These are phyloP conservation scores for Cataglyphis livida DNA, from an alignment of 2,888 invertebrate species.

Conservation along the genomic window DNA sequence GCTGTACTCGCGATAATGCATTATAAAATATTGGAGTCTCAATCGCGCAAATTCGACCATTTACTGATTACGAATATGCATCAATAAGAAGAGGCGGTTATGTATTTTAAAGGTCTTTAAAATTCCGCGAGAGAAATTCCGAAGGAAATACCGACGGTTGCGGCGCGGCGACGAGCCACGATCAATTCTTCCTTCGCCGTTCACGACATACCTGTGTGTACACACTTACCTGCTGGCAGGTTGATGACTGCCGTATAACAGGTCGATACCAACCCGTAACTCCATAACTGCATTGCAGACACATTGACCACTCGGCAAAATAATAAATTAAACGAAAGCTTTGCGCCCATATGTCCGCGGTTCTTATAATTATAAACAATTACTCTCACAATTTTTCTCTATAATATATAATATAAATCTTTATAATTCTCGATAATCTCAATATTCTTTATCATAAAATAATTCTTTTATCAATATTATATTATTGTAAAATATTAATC, in stretches of 20 bases:
- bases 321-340: slow-evolving; percentile 66
- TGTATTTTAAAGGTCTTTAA: slow-evolving; percentile 23
- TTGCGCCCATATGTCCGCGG: slow-evolving; percentile 30
- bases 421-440: not conserved
- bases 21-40: not conserved
- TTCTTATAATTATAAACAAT: slow-evolving; percentile 10
- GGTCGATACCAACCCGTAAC: slow-evolving; percentile 81
- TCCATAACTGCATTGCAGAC: slow-evolving; percentile 82
- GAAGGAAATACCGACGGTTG: slow-evolving; percentile 35
- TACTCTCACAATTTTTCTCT: not conserved
- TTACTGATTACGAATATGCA: not conserved
- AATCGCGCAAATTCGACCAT: not conserved
- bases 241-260: slow-evolving; percentile 80
- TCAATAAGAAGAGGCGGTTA: slow-evolving; percentile 18
- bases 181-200: slow-evolving; percentile 66
- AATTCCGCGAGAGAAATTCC: slow-evolving; percentile 43
- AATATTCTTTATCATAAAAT: not conserved
- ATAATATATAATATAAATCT: slow-evolving; percentile 1
- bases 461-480: not conserved
- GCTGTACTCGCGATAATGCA: not conserved
- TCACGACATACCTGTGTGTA: slow-evolving; percentile 63
- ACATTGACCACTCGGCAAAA: slow-evolving; percentile 71
- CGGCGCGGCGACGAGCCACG: slow-evolving; percentile 34
- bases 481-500: slow-evolving; percentile 14
- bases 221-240: slow-evolving; percentile 77